Evolutionary conservation across 2,888 invertebrate species (phyloP).

Genomic region (Diachrysia chrysitis): DNA sequence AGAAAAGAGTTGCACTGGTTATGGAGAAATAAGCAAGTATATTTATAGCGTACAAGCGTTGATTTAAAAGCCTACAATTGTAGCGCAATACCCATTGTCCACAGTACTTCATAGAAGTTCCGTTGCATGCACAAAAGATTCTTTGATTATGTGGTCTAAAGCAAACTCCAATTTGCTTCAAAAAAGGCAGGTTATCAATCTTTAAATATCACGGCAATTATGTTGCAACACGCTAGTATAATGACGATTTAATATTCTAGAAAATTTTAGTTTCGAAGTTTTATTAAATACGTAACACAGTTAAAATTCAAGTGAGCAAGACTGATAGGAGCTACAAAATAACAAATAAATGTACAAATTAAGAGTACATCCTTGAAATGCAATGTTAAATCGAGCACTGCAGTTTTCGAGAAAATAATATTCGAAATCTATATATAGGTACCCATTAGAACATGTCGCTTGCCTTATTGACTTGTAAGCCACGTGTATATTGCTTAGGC

Average conservation of each 20-base stretch:
- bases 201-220: slow-evolving; percentile 40
- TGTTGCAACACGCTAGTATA: slow-evolving; percentile 44
- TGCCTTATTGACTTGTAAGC: slow-evolving; percentile 1
- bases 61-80: slow-evolving; percentile 24
- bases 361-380: neutral
- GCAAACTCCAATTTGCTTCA: slow-evolving; percentile 45
- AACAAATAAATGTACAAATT: neutral
- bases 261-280: neutral
- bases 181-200: slow-evolving; percentile 40
- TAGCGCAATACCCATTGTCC: slow-evolving; percentile 20
- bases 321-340: too few relatives aligned
- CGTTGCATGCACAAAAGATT: slow-evolving; percentile 56
- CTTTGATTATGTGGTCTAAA: slow-evolving; percentile 41
- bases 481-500: too few relatives aligned
- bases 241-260: slow-evolving; percentile 14
- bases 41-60: slow-evolving; percentile 17
- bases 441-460: neutral
- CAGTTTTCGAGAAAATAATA: neutral
- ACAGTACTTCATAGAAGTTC: slow-evolving; percentile 24
- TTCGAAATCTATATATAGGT: neutral
- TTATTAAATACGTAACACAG: too few relatives aligned
- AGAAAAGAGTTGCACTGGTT: slow-evolving; percentile 3
- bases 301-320: neutral
- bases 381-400: neutral
- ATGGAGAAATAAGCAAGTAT: slow-evolving; percentile 17